phyloP scores from a whole-genome alignment of 2,113 vertebrate species.

The Thermophis baileyi region DNA sequence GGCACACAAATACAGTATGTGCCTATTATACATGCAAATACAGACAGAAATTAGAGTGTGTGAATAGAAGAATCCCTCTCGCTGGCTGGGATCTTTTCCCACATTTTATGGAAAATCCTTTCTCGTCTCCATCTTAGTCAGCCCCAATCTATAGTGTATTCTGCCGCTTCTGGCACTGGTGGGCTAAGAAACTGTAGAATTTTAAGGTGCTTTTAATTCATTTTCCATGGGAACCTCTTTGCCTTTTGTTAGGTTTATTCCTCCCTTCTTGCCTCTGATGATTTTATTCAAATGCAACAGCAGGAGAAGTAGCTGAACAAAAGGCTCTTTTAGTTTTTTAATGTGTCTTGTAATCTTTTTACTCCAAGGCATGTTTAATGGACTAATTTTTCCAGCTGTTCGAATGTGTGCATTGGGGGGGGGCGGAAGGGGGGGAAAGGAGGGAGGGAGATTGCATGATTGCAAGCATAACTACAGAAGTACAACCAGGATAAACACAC shows the following conservation, averaged over 20 bases:
- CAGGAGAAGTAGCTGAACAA: constrained; percentile 45
- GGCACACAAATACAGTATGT: not conserved
- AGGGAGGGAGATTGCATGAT: not conserved
- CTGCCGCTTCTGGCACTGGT: not conserved
- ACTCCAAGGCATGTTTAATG: constrained; percentile 30
- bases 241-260: constrained; percentile 34
- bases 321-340: constrained; percentile 16
- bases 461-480: not conserved
- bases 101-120: not conserved
- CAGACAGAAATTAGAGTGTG: not conserved
- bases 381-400: not conserved
- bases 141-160: fast-evolving
- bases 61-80: not conserved
- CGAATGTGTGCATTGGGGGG: not conserved
- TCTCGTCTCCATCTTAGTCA: not conserved
- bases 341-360: constrained; percentile 25
- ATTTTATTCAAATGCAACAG: constrained; percentile 37
- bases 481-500: not conserved
- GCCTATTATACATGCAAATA: not conserved
- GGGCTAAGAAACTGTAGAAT: not conserved
- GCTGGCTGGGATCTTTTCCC: not conserved
- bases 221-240: not conserved
- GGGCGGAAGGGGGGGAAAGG: fast-evolving
- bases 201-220: constrained; percentile 6
- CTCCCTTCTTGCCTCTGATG: not conserved